These are phyloP conservation scores for Brachypteracias leptosomus DNA, from an alignment of 2,113 vertebrate genomes.

Conservation along the genomic window DNA sequence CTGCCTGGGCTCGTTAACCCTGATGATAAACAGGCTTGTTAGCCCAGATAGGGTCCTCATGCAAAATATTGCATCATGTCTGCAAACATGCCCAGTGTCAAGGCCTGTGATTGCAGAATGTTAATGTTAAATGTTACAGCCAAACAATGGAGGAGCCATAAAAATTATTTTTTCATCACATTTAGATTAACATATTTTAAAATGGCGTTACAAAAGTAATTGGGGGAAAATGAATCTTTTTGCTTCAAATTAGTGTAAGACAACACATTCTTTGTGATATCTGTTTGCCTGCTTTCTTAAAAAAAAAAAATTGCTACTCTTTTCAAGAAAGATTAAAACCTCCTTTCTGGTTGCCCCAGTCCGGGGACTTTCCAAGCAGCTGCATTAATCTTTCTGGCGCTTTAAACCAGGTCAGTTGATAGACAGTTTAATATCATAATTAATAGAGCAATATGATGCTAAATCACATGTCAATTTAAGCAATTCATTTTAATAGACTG, in stretches of 20 bases:
- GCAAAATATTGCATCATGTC: slow-evolving; percentile 13
- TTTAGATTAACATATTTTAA: neutral
- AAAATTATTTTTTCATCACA: neutral
- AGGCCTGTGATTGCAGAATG: neutral
- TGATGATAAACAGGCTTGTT: neutral
- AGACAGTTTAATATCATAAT: neutral
- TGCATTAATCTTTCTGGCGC: neutral
- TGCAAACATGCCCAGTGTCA: neutral
- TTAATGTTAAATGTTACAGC: neutral
- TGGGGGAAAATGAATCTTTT: neutral
- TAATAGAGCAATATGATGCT: neutral
- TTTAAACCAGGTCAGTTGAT: neutral
- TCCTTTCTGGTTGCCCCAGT: neutral
- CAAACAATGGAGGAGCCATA: neutral
- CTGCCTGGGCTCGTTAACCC: neutral
- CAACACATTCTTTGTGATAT: neutral
- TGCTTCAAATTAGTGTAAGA: neutral
- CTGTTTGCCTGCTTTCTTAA: neutral
- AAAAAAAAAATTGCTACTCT: neutral
- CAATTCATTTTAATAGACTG: neutral
- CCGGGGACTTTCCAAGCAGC: neutral
- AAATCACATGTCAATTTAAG: neutral
- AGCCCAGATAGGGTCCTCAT: neutral
- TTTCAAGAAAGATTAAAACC: neutral
- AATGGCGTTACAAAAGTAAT: neutral